These are phyloP conservation scores for Coracopsis vasa DNA, from an alignment of 2,113 vertebrate species.

Conservation along the genomic window DNA sequence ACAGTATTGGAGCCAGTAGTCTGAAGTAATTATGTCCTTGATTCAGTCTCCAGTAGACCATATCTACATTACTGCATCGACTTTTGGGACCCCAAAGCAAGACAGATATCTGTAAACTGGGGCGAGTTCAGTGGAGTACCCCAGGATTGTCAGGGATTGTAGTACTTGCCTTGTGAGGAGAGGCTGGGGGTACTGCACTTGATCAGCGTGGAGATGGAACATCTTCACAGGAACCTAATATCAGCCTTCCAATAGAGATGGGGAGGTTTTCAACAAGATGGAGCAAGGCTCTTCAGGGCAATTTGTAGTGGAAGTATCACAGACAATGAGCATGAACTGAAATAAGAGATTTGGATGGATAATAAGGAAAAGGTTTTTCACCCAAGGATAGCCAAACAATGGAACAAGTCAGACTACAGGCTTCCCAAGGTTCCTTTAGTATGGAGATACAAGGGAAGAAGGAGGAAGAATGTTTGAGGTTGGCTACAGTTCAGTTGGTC, in stretches of 20 bases:
- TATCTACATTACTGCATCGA: background rate
- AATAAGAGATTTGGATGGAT: background rate
- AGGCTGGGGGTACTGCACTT: background rate
- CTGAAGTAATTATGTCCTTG: background rate
- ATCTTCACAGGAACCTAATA: background rate
- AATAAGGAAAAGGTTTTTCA: background rate
- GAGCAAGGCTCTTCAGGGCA: background rate
- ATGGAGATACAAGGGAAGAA: background rate
- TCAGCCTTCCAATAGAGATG: background rate
- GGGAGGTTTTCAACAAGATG: background rate
- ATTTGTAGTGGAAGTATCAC: background rate
- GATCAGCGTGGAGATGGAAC: background rate
- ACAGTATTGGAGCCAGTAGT: background rate
- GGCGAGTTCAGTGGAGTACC: background rate
- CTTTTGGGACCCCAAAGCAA: background rate
- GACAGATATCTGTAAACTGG: background rate
- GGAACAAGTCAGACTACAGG: background rate
- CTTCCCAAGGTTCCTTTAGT: background rate
- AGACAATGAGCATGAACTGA: background rate
- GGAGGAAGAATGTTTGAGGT: background rate
- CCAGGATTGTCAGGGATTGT: background rate
- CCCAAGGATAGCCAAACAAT: background rate
- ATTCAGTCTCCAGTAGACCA: background rate
- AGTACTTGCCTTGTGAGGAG: background rate
- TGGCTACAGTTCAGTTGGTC: background rate